These are phyloP conservation scores for Myopa tessellatipennis DNA, from an alignment of 2,888 invertebrate species.

Conservation along the genomic window DNA sequence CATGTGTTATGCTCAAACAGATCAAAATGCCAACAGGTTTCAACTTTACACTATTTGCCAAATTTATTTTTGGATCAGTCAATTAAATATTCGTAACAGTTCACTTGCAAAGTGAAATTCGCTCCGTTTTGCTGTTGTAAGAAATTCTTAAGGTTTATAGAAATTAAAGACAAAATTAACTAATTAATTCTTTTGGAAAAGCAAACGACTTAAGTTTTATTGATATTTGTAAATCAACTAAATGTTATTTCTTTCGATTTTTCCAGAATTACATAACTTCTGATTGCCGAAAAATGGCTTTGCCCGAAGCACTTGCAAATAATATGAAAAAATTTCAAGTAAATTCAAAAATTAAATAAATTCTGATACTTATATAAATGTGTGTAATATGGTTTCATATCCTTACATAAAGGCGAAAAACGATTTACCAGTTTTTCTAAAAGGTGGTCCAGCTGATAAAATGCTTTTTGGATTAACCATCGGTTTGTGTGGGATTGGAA, in stretches of 20 bases:
- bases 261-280: constrained; percentile 57
- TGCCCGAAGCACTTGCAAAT: constrained; percentile 62
- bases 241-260: constrained; percentile 7
- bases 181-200: not conserved
- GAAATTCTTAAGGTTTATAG: constrained; percentile 1
- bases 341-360: constrained; percentile 3
- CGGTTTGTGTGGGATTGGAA: constrained; percentile 64
- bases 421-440: constrained; percentile 64
- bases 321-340: constrained; percentile 67
- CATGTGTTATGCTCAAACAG: too few relatives aligned
- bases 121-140: constrained; percentile 3
- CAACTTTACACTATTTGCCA: constrained; percentile 4
- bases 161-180: not conserved
- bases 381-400: constrained; percentile 20
- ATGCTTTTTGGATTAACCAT: constrained; percentile 63
- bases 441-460: constrained; percentile 66
- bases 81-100: constrained; percentile 22
- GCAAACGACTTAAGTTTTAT: not conserved
- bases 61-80: constrained; percentile 52
- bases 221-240: not conserved
- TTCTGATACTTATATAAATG: not conserved
- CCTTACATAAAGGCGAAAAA: constrained; percentile 60
- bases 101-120: not conserved
- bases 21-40: too few relatives aligned
- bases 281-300: constrained; percentile 56